Evolutionary conservation across 2,888 invertebrate species (phyloP).

Genomic region (Ichneumoninae sp.): DNA sequence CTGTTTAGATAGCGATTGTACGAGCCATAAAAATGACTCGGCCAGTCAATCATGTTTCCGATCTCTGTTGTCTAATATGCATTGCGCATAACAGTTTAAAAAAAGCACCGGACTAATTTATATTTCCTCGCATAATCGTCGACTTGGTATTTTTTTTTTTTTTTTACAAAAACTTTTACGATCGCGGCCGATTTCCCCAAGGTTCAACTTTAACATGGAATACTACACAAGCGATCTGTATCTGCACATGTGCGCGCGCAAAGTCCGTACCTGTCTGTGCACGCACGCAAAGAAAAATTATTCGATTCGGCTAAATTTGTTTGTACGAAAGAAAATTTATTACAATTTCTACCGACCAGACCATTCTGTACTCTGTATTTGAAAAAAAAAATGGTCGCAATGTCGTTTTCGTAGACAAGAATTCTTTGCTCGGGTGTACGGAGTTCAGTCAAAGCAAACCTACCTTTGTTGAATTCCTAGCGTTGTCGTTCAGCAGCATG

Average conservation of each 20-base stretch:
- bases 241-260: too few relatives aligned
- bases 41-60: conserved; percentile 30
- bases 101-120: conserved; percentile 22
- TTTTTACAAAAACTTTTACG: background rate
- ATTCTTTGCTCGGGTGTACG: background rate
- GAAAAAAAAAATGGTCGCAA: background rate
- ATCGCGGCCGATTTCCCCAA: background rate
- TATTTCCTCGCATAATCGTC: conserved; percentile 3
- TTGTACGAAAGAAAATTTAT: too few relatives aligned
- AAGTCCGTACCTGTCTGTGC: too few relatives aligned
- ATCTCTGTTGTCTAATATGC: conserved; percentile 19
- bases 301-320: too few relatives aligned
- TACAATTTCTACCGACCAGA: too few relatives aligned
- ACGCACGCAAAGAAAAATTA: too few relatives aligned
- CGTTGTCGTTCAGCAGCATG: background rate
- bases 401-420: background rate
- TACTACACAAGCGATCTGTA: too few relatives aligned
- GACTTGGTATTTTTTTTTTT: background rate
- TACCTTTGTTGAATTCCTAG: background rate
- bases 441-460: background rate
- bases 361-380: too few relatives aligned
- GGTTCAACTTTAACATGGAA: background rate
- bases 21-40: conserved; percentile 37
- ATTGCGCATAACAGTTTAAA: conserved; percentile 1
- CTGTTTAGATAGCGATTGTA: conserved; percentile 34